These are phyloP conservation scores for Philereme transversata DNA, from an alignment of 2,888 invertebrate genomes.

Conservation along the genomic window DNA sequence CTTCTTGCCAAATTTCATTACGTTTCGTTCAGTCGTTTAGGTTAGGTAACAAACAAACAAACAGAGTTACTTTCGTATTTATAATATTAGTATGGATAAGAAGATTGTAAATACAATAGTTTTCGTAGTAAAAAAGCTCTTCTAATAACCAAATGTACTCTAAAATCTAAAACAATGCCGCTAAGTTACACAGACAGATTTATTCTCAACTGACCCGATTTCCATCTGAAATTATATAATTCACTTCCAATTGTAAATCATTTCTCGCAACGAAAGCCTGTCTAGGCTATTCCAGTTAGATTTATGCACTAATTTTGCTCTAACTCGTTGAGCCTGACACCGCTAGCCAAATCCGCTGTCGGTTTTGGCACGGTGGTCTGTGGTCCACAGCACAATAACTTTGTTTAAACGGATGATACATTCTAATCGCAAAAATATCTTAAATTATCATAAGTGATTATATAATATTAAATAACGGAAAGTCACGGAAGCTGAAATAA, in stretches of 20 bases:
- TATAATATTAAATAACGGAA: too few relatives aligned
- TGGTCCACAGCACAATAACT: slow-evolving; percentile 38
- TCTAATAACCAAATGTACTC: too few relatives aligned
- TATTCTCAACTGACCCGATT: slow-evolving; percentile 24
- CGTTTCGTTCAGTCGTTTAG: too few relatives aligned
- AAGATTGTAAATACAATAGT: too few relatives aligned
- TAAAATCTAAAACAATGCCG: too few relatives aligned
- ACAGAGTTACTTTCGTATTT: too few relatives aligned
- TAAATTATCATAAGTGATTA: not conserved
- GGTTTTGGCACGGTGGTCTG: slow-evolving; percentile 57
- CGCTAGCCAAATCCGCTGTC: slow-evolving; percentile 57
- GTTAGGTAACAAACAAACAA: too few relatives aligned
- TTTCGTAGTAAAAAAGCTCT: too few relatives aligned
- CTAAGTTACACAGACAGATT: slow-evolving; percentile 13
- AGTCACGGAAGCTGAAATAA: too few relatives aligned
- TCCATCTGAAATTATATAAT: slow-evolving; percentile 21
- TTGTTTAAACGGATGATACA: slow-evolving; percentile 4
- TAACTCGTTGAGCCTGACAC: slow-evolving; percentile 44
- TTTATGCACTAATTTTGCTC: slow-evolving; percentile 66
- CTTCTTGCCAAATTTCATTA: too few relatives aligned
- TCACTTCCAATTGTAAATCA: slow-evolving; percentile 28
- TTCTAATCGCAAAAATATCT: not conserved
- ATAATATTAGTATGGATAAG: too few relatives aligned
- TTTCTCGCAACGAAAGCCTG: slow-evolving; percentile 42
- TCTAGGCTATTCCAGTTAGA: slow-evolving; percentile 51